Evolutionary conservation across 2,888 invertebrate species (phyloP).

Genomic region (Lithodes maja): DNA sequence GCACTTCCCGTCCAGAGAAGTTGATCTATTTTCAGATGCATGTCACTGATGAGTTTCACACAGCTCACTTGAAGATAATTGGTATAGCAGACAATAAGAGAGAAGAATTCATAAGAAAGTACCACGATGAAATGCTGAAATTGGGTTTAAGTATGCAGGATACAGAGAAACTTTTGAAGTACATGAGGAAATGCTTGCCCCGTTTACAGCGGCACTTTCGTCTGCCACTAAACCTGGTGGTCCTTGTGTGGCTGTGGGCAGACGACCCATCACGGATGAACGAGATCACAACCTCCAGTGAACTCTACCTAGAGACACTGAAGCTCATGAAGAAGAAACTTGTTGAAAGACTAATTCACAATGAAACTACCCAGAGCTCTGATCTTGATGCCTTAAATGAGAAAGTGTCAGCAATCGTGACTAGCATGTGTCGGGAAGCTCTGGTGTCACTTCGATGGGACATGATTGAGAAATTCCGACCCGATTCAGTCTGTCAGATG

Average conservation of each 20-base stretch:
- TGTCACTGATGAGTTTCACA: conserved; percentile 21
- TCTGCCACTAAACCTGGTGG: conserved; percentile 38
- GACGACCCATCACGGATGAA: neutral
- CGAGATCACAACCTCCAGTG: conserved; percentile 22
- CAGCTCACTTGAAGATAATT: conserved; percentile 35
- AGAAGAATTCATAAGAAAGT: conserved; percentile 28
- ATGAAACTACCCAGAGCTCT: neutral
- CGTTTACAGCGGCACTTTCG: conserved; percentile 12
- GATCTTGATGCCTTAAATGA: conserved; percentile 14
- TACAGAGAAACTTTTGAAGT: conserved; percentile 15
- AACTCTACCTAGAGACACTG: conserved; percentile 28
- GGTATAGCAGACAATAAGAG: conserved; percentile 32
- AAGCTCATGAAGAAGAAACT: conserved; percentile 41
- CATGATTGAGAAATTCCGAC: conserved; percentile 16
- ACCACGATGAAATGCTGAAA: conserved; percentile 37
- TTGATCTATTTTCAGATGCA: neutral
- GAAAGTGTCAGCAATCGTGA: conserved; percentile 13
- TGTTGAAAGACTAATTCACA: conserved; percentile 24
- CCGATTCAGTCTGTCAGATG: neutral
- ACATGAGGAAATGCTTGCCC: conserved; percentile 6
- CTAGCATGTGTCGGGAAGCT: conserved; percentile 26
- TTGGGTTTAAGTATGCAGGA: conserved; percentile 11
- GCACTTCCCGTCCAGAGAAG: conserved; percentile 48
- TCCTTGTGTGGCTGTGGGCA: conserved; percentile 44
- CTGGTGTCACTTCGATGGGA: conserved; percentile 17